Evolutionary conservation across 2,113 vertebrate species (phyloP), one percentile per base, ranked within the genome.

Genomic region (Cyanistes caeruleus): DNA sequence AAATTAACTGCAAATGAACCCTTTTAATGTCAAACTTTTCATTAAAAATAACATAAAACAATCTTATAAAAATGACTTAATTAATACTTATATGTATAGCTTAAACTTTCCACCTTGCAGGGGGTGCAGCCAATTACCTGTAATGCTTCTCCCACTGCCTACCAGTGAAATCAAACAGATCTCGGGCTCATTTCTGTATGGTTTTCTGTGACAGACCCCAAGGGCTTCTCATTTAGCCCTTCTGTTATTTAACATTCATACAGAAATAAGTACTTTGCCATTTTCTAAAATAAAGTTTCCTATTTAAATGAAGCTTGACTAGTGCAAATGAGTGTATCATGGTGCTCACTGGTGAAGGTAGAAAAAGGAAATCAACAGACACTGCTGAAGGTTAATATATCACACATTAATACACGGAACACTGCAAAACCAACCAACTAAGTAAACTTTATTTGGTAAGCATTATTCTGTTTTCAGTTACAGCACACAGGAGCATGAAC

Each of bases 41-140:
- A 84, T 5, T 13, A 4, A 53, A 78, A 64, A 11, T n/a, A 0
- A 0, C 31, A 1, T 24, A 59, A 30, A 63, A 55, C 3, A 1
- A 28, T 62, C 20, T 53, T 25, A 20, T 2, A 39, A 86, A 80
- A 76, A 11, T 18, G 31, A 65, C 51, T 37, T 78, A 5, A 39
- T 62, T 48, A 16, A 23, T 33, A 17, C 19, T 51, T 51, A 1
- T 11, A 68, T 0, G 1, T 52, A 30, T 10, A 76, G 31, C 7
- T 60, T 70, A 21, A 78, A 20, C 55, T 12, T 35, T 52, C 46
- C 33, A 24, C 35, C 53, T 37, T 74, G 49, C 7, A 67, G 35
- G 4, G 52, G 44, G 31, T 55, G 9, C 30, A 85, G 12, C 3
- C 28, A 64, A 13, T 77, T 69, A 43, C 21, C 16, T 35, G 23